Evolutionary conservation across 2,113 vertebrate species (phyloP).

Genomic region (Nematolebias whitei): DNA sequence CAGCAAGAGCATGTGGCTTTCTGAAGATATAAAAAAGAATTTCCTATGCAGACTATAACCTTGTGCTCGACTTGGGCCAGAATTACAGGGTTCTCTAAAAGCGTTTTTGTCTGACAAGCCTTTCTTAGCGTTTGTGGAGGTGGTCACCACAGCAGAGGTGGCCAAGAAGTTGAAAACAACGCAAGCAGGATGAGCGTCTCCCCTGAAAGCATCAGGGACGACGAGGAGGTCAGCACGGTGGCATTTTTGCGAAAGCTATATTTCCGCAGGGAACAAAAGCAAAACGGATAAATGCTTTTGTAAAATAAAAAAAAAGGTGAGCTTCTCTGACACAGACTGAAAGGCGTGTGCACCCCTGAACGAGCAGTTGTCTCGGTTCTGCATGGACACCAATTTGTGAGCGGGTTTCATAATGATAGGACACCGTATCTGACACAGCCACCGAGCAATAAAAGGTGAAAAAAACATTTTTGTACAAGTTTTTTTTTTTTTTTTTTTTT

Average conservation of each 20-base stretch:
- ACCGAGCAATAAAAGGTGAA: constrained; percentile 36
- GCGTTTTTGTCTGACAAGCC: constrained; percentile 57
- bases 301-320: constrained; percentile 9
- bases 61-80: constrained; percentile 45
- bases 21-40: constrained; percentile 19
- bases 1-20: constrained; percentile 29
- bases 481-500: background rate
- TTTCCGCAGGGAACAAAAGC: constrained; percentile 26
- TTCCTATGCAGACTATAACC: constrained; percentile 39
- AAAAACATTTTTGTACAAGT: constrained; percentile 7
- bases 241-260: constrained; percentile 47
- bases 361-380: constrained; percentile 15
- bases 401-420: constrained; percentile 30
- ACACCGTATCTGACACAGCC: constrained; percentile 44
- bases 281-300: constrained; percentile 10
- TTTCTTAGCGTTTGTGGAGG: constrained; percentile 34
- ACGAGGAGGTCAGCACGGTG: constrained; percentile 40
- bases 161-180: constrained; percentile 19
- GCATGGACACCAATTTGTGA: constrained; percentile 28
- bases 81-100: constrained; percentile 51
- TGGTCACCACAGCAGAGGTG: background rate
- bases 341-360: constrained; percentile 18
- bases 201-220: constrained; percentile 49
- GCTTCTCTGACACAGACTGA: constrained; percentile 32
- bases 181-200: constrained; percentile 17